Evolutionary conservation across 2,797 vertebrate species (phyloP).

Genomic region (Aeoliscus strigatus): DNA sequence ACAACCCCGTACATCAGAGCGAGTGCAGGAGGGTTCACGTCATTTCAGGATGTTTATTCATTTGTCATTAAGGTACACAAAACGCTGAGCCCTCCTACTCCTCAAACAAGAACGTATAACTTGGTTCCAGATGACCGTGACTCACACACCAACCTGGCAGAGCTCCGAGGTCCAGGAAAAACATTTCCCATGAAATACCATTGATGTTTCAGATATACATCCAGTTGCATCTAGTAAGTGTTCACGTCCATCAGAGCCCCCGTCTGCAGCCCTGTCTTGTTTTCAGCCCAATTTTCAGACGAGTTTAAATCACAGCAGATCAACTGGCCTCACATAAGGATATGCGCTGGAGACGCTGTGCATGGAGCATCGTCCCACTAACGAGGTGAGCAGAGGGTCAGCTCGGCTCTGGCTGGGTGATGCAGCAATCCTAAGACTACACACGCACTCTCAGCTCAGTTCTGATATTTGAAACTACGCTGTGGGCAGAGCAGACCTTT

Average conservation of each 20-base stretch:
- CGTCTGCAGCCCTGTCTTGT: conserved; percentile 42
- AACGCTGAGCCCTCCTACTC: conserved; percentile 52
- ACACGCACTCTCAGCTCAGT: no score
- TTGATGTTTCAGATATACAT: conserved; percentile 65
- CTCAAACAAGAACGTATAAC: conserved; percentile 56
- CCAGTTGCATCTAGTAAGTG: conserved; percentile 69
- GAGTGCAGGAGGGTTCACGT: conserved; percentile 45
- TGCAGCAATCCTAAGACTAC: no score
- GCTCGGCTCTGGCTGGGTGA: no score
- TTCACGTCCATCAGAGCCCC: conserved; percentile 53
- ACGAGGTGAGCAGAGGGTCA: conserved; percentile 31
- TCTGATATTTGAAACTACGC: no score
- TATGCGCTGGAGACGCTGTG: no score
- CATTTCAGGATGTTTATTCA: conserved; percentile 42
- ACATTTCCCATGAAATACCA: conserved; percentile 63
- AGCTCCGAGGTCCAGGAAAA: conserved; percentile 63
- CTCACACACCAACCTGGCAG: conserved; percentile 59
- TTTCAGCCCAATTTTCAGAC: conserved; percentile 31
- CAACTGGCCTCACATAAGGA: no score
- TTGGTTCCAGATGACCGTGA: conserved; percentile 57
- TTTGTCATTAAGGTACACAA: conserved; percentile 65
- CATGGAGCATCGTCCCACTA: conserved; percentile 17
- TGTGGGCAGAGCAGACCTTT: no score
- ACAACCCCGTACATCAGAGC: conserved; percentile 47
- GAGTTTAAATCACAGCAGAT: no score